phyloP scores from a whole-genome alignment of 2,797 vertebrate genomes.

The Cetoscarus ocellatus region DNA sequence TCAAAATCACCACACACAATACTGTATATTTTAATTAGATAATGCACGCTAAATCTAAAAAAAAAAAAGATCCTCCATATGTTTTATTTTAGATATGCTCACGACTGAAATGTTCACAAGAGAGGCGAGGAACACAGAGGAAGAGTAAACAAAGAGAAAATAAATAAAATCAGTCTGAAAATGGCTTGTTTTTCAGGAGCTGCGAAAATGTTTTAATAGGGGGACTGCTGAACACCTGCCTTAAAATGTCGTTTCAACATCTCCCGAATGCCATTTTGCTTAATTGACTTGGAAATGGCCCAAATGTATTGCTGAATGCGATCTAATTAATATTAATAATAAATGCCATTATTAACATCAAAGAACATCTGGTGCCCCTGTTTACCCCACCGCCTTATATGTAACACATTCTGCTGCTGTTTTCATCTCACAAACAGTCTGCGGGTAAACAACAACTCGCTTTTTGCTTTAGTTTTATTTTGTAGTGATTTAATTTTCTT shows the following conservation, averaged over 20 bases:
- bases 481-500: slow-evolving; percentile 13
- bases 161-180: slow-evolving; percentile 86
- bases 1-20: slow-evolving; percentile 43
- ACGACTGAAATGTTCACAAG: slow-evolving; percentile 37
- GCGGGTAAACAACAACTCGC: slow-evolving; percentile 89
- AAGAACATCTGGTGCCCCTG: slow-evolving; percentile 99
- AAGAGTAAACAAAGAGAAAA: slow-evolving; percentile 80
- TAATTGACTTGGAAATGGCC: slow-evolving; percentile 99
- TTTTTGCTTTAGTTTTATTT: slow-evolving; percentile 58
- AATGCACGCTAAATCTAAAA: slow-evolving; percentile 54
- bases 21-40: slow-evolving; percentile 70
- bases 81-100: slow-evolving; percentile 68
- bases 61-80: slow-evolving; percentile 59
- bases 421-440: slow-evolving; percentile 96
- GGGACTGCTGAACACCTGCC: slow-evolving; percentile 98
- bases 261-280: slow-evolving; percentile 99
- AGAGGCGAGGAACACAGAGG: slow-evolving; percentile 59
- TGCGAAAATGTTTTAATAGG: slow-evolving; percentile 99
- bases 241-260: slow-evolving; percentile 99
- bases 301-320: slow-evolving; percentile 99
- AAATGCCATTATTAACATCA: slow-evolving; percentile 99
- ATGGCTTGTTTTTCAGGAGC: slow-evolving; percentile 96
- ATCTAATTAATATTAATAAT: slow-evolving; percentile 99
- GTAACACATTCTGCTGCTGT: slow-evolving; percentile 98
- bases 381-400: slow-evolving; percentile 99